Evolutionary conservation across 2,113 vertebrate species (phyloP).

Genomic region (Amphiprion ocellaris): DNA sequence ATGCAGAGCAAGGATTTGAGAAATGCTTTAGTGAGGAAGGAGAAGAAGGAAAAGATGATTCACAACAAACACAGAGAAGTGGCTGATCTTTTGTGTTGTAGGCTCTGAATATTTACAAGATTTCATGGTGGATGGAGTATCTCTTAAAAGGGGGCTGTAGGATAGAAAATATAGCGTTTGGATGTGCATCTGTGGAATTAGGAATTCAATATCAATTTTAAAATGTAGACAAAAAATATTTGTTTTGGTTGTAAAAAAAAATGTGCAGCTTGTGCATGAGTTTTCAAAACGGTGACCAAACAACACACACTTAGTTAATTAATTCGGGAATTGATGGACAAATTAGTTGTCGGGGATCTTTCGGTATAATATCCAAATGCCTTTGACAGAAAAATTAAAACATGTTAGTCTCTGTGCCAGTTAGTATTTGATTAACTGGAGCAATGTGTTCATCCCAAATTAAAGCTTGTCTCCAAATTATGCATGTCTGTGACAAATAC

Average conservation of each 20-base stretch:
- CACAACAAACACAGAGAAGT: slow-evolving; percentile 17
- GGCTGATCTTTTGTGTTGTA: not conserved
- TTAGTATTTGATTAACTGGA: not conserved
- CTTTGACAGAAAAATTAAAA: not conserved
- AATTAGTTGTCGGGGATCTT: not conserved
- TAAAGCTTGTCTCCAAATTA: slow-evolving; percentile 9
- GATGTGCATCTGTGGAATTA: no score
- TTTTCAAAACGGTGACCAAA: no score
- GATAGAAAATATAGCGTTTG: no score
- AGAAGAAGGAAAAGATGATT: not conserved
- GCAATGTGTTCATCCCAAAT: slow-evolving; percentile 25
- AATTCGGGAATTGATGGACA: not conserved
- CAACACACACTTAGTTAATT: no score
- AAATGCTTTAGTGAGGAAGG: not conserved
- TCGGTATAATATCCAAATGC: not conserved
- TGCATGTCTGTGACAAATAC: not conserved
- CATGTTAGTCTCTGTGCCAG: not conserved
- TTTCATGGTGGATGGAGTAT: no score
- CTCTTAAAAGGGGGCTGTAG: not conserved
- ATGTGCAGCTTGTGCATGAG: no score
- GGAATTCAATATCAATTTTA: no score
- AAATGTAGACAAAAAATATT: no score
- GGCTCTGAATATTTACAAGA: slow-evolving; percentile 19
- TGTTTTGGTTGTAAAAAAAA: no score
- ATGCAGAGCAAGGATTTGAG: slow-evolving; percentile 13